phyloP scores from a whole-genome alignment of 1,140 invertebrate species.

The Eupeodes corollae region DNA sequence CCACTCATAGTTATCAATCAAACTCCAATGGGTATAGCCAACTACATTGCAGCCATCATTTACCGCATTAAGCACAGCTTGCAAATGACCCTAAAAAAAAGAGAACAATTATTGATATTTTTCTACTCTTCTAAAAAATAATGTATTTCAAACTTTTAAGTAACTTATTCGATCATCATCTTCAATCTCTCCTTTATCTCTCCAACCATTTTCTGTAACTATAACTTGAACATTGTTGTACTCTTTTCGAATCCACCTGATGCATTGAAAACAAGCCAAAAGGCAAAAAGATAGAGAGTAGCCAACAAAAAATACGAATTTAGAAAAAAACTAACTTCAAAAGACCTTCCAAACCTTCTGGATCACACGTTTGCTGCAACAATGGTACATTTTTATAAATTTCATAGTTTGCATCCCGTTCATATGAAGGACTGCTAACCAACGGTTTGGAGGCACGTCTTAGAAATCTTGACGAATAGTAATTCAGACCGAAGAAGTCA shows the following conservation, averaged over 20 bases:
- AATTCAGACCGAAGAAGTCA: slow-evolving; percentile 47
- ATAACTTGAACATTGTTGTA: slow-evolving; percentile 51
- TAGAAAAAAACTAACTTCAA: slow-evolving; percentile 34
- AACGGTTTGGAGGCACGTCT: slow-evolving; percentile 8
- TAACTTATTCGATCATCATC: slow-evolving; percentile 40
- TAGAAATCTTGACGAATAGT: slow-evolving; percentile 41
- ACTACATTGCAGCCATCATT: slow-evolving; percentile 49
- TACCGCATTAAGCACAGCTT: slow-evolving; percentile 51
- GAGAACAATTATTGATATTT: background rate
- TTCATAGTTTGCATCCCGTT: slow-evolving; percentile 26
- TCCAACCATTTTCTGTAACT: slow-evolving; percentile 60
- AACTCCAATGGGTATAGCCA: slow-evolving; percentile 59
- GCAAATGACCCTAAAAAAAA: slow-evolving; percentile 43
- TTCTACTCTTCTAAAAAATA: background rate
- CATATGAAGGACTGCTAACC: slow-evolving; percentile 19
- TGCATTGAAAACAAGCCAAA: no score
- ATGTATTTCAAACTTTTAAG: slow-evolving; percentile 14
- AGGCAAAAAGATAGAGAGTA: background rate
- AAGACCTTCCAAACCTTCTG: slow-evolving; percentile 40
- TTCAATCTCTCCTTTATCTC: slow-evolving; percentile 39
- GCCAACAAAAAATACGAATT: background rate
- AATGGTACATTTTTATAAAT: slow-evolving; percentile 34
- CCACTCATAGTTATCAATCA: slow-evolving; percentile 76
- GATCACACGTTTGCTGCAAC: slow-evolving; percentile 27
- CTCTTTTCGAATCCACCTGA: slow-evolving; percentile 45